phyloP scores from a whole-genome alignment of 2,113 vertebrate genomes.

The Phyllostomus discolor region DNA sequence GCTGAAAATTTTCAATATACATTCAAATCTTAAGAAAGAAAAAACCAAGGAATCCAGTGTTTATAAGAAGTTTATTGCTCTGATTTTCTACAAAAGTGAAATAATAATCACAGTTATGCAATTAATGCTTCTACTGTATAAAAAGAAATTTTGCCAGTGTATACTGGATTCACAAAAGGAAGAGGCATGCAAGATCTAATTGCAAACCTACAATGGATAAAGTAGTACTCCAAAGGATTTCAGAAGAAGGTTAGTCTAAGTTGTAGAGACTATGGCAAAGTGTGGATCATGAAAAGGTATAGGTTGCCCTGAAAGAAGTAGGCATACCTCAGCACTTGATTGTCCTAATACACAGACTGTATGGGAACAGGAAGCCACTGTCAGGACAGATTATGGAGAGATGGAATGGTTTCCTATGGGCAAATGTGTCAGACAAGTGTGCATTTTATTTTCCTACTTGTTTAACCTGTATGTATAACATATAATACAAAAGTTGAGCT shows the following conservation, averaged over 20 bases:
- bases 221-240: neutral
- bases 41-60: neutral
- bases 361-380: neutral
- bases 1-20: neutral
- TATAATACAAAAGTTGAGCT: neutral
- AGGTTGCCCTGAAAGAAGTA: neutral
- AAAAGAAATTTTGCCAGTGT: neutral
- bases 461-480: neutral
- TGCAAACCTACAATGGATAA: neutral
- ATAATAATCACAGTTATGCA: neutral
- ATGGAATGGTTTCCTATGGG: neutral
- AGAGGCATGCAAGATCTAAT: neutral
- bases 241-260: neutral
- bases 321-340: neutral
- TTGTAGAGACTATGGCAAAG: neutral
- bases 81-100: neutral
- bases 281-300: neutral
- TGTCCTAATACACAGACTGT: neutral
- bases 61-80: neutral
- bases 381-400: neutral
- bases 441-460: neutral
- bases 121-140: neutral
- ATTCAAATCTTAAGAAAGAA: neutral
- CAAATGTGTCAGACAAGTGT: neutral
- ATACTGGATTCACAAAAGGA: neutral